Conservation (phyloP, 1,140 invertebrate species). For the Drosophila micromelanica region DNA sequence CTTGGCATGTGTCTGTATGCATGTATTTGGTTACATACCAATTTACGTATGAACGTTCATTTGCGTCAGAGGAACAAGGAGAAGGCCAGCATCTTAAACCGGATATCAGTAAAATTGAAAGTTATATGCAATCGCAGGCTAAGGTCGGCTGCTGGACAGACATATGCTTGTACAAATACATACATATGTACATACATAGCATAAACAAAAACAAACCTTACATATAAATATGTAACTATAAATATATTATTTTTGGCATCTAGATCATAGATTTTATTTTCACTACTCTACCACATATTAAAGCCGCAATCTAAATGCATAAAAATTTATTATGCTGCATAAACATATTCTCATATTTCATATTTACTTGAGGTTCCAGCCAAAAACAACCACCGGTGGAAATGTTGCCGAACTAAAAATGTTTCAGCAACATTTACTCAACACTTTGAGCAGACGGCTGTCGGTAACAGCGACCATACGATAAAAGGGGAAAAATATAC, state of each 20-base stretch:
- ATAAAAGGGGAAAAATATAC: constrained; percentile 23
- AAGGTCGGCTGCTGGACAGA: constrained; percentile 2
- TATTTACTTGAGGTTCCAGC: not conserved
- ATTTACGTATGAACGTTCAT: not conserved
- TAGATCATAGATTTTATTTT: not conserved
- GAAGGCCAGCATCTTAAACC: constrained; percentile 58
- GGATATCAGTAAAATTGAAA: constrained; percentile 78
- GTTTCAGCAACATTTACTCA: constrained; percentile 40
- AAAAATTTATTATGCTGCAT: constrained; percentile 6
- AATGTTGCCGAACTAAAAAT: constrained; percentile 30
- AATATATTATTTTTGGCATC: not conserved
- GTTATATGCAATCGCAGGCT: constrained; percentile 56
- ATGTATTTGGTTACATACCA: not conserved
- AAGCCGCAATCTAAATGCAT: not conserved
- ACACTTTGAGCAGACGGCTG: not conserved
- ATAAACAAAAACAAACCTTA: not conserved
- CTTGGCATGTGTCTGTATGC: not conserved
- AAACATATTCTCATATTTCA: constrained; percentile 11
- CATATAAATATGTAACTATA: not conserved
- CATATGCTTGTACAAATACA: too few species aligned
- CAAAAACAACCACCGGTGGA: constrained; percentile 34
- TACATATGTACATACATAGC: not conserved
- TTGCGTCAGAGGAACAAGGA: constrained; percentile 17
- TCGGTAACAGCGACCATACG: constrained; percentile 25
- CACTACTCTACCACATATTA: not conserved